Evolutionary conservation across 2,113 vertebrate genomes (phyloP).

Genomic region (Isichthys henryi): DNA sequence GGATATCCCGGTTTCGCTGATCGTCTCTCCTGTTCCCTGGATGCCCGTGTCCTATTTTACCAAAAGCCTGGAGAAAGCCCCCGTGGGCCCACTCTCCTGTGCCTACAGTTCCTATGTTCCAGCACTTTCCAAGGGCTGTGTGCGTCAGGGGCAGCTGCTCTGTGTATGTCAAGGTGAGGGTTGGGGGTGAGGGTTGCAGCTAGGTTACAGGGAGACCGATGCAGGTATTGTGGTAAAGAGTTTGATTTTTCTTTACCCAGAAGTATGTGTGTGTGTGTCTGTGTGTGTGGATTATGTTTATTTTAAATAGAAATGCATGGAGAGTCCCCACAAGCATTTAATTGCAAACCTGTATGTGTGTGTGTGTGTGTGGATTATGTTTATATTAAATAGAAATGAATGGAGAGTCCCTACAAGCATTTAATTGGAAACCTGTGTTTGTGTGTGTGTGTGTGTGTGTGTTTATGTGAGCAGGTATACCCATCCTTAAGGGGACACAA

Average conservation of each 20-base stretch:
- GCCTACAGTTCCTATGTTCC: neutral
- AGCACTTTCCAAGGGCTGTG: neutral
- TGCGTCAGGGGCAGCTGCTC: neutral
- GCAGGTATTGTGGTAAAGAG: neutral
- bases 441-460: no score
- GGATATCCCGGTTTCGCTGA: slow-evolving; percentile 7
- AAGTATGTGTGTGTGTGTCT: neutral
- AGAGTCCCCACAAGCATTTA: no score
- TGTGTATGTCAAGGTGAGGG: neutral
- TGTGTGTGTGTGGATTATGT: no score
- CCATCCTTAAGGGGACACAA: no score
- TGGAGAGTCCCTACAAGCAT: no score
- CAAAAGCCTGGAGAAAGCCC: neutral
- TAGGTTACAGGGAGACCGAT: neutral
- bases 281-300: no score
- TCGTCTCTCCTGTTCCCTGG: slow-evolving; percentile 13
- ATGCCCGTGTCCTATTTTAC: slow-evolving; percentile 11
- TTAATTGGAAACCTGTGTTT: no score
- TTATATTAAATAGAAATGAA: no score
- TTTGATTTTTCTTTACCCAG: neutral
- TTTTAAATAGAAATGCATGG: no score
- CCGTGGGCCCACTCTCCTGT: neutral
- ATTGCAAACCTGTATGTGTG: no score
- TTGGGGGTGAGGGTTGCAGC: neutral
- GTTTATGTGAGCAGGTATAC: no score